phyloP scores from a whole-genome alignment of 2,888 invertebrate genomes.

The Frankliniella fusca region DNA sequence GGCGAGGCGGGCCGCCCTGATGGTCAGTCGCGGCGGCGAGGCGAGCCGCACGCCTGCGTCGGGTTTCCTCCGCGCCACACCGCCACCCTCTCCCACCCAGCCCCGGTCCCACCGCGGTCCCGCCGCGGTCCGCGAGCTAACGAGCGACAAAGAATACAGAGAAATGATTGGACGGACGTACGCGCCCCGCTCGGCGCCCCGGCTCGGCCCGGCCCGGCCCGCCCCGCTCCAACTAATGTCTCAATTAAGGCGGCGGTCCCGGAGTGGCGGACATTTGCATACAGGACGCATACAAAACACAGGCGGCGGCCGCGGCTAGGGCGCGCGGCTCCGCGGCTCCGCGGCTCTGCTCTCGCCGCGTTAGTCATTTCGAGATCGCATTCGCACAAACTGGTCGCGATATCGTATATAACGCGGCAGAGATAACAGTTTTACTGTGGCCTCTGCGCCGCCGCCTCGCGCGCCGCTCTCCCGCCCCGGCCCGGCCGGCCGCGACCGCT shows the following conservation, averaged over 20 bases:
- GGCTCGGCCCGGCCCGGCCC: background rate
- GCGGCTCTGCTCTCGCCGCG: background rate
- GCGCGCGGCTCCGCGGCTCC: background rate
- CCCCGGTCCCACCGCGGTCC: background rate
- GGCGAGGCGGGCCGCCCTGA: too few species aligned
- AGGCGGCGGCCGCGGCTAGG: background rate
- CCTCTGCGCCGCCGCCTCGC: too few species aligned
- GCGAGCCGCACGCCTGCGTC: too few species aligned
- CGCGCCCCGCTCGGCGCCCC: too few species aligned
- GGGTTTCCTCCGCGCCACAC: too few species aligned
- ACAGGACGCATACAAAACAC: constrained; percentile 5
- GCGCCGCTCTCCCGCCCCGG: too few species aligned
- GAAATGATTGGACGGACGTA: too few species aligned
- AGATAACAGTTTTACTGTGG: constrained; percentile 10
- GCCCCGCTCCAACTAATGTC: background rate
- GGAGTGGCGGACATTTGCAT: background rate
- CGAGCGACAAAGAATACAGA: too few species aligned
- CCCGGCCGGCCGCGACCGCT: too few species aligned
- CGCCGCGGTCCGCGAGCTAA: background rate
- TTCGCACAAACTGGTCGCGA: background rate
- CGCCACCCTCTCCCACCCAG: background rate
- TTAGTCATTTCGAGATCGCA: background rate
- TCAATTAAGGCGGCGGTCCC: constrained; percentile 4
- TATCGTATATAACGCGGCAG: background rate
- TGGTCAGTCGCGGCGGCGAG: too few species aligned